Conservation (phyloP, 2,888 invertebrate genomes). For the Hypercompe scribonia region DNA sequence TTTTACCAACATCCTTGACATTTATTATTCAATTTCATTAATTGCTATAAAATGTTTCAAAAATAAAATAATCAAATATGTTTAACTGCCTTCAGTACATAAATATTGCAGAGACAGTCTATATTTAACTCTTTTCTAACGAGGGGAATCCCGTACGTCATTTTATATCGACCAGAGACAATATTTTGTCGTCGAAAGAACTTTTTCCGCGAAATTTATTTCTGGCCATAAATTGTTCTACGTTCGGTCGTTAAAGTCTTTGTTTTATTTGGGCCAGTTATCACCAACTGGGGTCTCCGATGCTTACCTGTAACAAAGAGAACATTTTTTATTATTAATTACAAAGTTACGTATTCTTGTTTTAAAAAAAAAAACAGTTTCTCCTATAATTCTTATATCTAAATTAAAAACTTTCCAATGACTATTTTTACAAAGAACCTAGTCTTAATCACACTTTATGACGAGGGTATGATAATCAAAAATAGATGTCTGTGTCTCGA, state of each 20-base stretch:
- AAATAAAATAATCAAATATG: neutral
- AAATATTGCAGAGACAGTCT: slow-evolving; percentile 1
- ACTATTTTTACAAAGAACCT: neutral
- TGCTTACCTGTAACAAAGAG: slow-evolving; percentile 52
- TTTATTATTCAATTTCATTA: neutral
- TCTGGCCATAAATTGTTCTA: slow-evolving; percentile 35
- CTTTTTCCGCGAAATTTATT: slow-evolving; percentile 45
- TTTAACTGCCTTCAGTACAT: neutral
- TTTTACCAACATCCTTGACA: neutral
- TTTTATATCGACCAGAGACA: slow-evolving; percentile 39
- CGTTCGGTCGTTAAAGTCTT: slow-evolving; percentile 35
- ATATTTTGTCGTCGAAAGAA: slow-evolving; percentile 45
- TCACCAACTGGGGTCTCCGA: slow-evolving; percentile 26
- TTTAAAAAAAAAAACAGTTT: neutral
- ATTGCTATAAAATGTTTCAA: neutral
- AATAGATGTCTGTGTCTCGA: too few species aligned
- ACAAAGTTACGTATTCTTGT: neutral
- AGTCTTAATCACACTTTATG: neutral
- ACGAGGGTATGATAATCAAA: neutral
- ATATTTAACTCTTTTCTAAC: slow-evolving; percentile 26
- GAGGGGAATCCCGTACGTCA: slow-evolving; percentile 41
- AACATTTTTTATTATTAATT: slow-evolving; percentile 8
- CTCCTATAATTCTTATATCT: too few species aligned
- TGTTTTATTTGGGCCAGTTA: slow-evolving; percentile 36
- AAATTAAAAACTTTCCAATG: neutral